Percentiles rank a stretch among this genome's conserved stretches.
Evolutionary conservation across 2,797 vertebrate genomes (phyloP).

Genomic region (Trematomus bernacchii): DNA sequence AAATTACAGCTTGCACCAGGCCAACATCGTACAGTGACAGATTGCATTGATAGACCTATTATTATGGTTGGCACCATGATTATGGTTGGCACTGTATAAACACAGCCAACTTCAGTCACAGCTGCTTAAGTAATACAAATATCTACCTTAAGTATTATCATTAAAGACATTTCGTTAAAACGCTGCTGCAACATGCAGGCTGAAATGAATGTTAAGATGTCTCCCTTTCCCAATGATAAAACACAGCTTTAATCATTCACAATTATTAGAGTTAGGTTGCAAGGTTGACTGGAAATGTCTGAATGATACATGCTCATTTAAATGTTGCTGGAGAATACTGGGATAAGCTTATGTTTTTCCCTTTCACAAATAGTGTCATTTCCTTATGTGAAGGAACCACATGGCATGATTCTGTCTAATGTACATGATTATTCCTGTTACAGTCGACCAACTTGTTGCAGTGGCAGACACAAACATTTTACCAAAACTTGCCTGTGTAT

Average conservation of each 20-base stretch:
- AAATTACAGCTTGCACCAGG: neutral
- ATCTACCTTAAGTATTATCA: neutral
- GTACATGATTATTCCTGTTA: neutral
- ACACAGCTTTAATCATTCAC: neutral
- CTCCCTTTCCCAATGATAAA: neutral
- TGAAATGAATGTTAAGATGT: neutral
- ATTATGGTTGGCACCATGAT: neutral
- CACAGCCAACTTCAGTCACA: neutral
- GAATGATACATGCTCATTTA: neutral
- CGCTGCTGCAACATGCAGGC: neutral
- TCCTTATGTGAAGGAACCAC: no score
- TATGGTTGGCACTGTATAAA: neutral
- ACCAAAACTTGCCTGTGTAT: neutral
- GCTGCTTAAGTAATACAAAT: conserved; percentile 4
- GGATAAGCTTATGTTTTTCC: neutral
- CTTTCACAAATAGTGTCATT: no score
- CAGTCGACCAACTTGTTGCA: neutral
- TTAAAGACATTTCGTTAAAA: neutral
- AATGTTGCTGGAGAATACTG: neutral
- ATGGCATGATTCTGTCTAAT: no score
- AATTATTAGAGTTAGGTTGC: no score
- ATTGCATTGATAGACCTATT: neutral
- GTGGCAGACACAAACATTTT: neutral
- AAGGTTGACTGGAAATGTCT: neutral
- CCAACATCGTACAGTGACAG: neutral